Evolutionary conservation across 2,888 invertebrate species (phyloP).

Genomic region (Cerastis leucographa): DNA sequence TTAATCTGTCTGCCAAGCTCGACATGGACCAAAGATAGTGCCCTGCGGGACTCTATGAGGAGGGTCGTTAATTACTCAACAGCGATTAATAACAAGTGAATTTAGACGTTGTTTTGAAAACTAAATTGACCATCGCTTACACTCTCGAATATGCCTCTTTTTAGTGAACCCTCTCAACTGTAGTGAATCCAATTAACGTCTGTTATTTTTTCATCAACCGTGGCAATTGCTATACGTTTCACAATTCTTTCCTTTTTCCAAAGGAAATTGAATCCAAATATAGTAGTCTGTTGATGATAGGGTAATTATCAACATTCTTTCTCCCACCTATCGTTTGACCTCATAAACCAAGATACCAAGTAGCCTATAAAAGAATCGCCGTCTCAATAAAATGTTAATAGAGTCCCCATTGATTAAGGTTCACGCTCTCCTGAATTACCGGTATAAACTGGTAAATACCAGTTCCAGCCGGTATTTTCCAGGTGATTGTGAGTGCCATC

Average conservation of each 20-base stretch:
- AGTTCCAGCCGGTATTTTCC: constrained; percentile 49
- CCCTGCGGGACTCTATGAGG: constrained; percentile 16
- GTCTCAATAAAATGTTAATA: constrained; percentile 60
- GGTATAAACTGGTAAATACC: constrained; percentile 59
- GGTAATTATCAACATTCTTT: constrained; percentile 35
- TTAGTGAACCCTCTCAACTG: background rate
- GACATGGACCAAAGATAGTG: constrained; percentile 28
- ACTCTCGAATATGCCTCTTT: background rate
- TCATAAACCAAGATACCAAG: constrained; percentile 47
- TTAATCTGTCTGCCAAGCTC: constrained; percentile 25
- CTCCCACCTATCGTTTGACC: constrained; percentile 42
- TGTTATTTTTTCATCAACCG: constrained; percentile 50
- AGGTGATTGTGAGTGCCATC: constrained; percentile 49
- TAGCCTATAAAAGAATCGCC: constrained; percentile 56
- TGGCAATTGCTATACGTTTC: background rate
- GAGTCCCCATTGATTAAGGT: constrained; percentile 60
- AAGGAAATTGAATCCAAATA: constrained; percentile 41
- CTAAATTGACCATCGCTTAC: background rate
- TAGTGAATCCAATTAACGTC: constrained; percentile 25
- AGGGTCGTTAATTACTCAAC: constrained; percentile 14
- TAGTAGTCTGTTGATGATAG: constrained; percentile 16
- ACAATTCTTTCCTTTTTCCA: constrained; percentile 23
- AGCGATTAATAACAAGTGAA: constrained; percentile 8
- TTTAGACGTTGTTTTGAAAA: constrained; percentile 3
- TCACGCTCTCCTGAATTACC: constrained; percentile 40